Conservation (phyloP, 2,797 vertebrate genomes). For the Nannoperca obscura region DNA sequence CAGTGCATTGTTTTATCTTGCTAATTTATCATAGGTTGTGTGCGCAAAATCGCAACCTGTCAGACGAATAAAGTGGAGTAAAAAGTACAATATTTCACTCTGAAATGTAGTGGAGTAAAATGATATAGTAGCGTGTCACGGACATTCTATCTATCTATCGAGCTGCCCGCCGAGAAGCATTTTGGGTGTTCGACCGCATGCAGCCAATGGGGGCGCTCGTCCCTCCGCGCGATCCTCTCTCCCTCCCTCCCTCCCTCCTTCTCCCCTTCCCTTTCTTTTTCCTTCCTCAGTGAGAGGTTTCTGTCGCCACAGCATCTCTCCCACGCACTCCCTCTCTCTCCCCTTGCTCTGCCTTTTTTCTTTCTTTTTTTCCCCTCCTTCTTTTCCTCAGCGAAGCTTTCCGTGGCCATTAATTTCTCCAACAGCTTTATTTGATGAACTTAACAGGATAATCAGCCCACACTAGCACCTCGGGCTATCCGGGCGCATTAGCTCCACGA, state of each 20-base stretch:
- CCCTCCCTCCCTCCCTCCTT: neutral
- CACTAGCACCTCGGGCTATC: slow-evolving; percentile 70
- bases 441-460: slow-evolving; percentile 77
- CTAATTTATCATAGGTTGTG: neutral
- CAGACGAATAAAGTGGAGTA: neutral
- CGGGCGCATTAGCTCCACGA: slow-evolving; percentile 57
- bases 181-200: slow-evolving; percentile 3
- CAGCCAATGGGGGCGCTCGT: slow-evolving; percentile 68
- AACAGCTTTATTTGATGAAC: slow-evolving; percentile 79
- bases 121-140: neutral
- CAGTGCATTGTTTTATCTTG: neutral
- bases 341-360: neutral
- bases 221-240: slow-evolving; percentile 15
- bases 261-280: slow-evolving; percentile 39
- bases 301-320: slow-evolving; percentile 42
- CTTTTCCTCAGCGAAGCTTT: slow-evolving; percentile 24
- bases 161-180: neutral
- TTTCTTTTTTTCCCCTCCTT: too few relatives aligned
- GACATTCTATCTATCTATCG: neutral
- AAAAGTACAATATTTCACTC: neutral
- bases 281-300: slow-evolving; percentile 72
- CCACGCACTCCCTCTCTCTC: slow-evolving; percentile 23
- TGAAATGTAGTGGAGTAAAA: neutral
- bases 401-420: slow-evolving; percentile 68
- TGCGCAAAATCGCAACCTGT: neutral